phyloP scores from a whole-genome alignment of 64 coral and sea anemone species.

The Montipora capricornis region DNA sequence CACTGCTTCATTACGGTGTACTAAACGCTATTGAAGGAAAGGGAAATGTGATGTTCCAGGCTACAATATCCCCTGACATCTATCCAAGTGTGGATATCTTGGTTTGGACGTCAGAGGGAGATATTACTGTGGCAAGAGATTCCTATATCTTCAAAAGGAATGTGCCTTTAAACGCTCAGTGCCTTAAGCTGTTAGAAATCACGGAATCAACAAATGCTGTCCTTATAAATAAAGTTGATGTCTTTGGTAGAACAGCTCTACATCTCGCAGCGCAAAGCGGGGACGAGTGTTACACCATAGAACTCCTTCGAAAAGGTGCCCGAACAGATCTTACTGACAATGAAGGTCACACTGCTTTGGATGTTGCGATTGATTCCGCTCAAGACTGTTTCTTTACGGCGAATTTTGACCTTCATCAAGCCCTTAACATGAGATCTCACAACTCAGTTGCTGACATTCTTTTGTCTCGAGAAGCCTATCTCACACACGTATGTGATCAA shows the following conservation, averaged over 20 bases:
- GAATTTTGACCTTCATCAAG: background rate
- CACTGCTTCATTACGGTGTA: slow-evolving; percentile 42
- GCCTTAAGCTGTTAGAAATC: background rate
- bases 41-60: background rate
- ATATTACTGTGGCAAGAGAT: background rate
- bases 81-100: background rate
- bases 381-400: background rate
- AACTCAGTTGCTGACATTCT: background rate
- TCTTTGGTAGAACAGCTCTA: slow-evolving; percentile 6
- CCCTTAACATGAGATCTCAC: slow-evolving; percentile 7
- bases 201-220: background rate
- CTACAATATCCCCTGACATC: no score
- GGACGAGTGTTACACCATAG: background rate
- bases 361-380: background rate
- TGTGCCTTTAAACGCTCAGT: background rate
- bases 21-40: background rate
- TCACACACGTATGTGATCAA: background rate
- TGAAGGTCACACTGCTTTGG: background rate
- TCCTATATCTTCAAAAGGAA: background rate
- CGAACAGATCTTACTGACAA: background rate
- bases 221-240: background rate
- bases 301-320: background rate
- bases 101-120: background rate
- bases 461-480: background rate
- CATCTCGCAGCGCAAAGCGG: slow-evolving; percentile 55